These are phyloP conservation scores for Papilio helenus DNA, from an alignment of 1,140 invertebrate genomes.

Conservation along the genomic window DNA sequence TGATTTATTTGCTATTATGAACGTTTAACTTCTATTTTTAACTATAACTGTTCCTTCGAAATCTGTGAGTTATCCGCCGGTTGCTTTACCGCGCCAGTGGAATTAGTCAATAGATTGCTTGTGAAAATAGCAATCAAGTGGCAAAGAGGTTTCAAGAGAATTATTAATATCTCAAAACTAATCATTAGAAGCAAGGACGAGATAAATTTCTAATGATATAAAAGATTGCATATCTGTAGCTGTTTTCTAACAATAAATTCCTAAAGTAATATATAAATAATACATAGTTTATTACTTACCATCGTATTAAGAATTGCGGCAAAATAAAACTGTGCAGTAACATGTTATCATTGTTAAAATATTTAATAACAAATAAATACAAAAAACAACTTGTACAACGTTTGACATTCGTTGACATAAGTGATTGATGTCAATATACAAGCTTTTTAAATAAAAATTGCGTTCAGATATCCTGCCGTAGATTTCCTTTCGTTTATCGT, in stretches of 20 bases:
- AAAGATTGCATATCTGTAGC: too few relatives aligned
- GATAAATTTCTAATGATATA: too few relatives aligned
- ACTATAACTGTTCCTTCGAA: background rate
- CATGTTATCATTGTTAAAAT: conserved; percentile 8
- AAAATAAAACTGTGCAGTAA: background rate
- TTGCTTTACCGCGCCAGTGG: too few relatives aligned
- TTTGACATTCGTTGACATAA: background rate
- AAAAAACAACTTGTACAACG: conserved; percentile 6
- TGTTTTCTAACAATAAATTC: background rate
- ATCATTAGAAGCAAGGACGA: too few relatives aligned
- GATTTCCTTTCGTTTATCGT: background rate
- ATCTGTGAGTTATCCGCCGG: background rate
- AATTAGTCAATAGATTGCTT: background rate
- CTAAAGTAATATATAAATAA: background rate
- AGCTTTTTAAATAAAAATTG: background rate
- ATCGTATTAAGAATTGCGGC: conserved; percentile 5
- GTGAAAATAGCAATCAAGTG: background rate
- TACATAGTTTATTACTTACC: background rate
- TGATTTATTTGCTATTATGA: background rate
- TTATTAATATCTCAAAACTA: too few relatives aligned
- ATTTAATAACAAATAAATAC: background rate
- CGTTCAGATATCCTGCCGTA: background rate
- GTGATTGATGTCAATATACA: background rate
- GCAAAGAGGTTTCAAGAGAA: too few relatives aligned
- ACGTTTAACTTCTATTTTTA: background rate